Evolutionary conservation across 1,140 invertebrate genomes (phyloP).

Genomic region (Nephotettix cincticeps): DNA sequence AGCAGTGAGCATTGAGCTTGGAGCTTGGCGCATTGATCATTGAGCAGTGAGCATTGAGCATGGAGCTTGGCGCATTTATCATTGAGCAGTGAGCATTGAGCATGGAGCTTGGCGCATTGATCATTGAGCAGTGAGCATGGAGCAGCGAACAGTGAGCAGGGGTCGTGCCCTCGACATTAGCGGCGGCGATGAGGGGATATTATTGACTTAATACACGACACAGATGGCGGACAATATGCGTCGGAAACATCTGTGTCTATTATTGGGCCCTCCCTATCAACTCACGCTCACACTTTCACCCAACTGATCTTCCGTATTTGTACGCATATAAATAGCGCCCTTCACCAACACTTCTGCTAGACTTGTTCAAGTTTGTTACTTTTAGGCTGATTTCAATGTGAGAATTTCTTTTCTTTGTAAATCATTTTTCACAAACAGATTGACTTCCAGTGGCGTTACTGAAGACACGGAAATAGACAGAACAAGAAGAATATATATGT

Average conservation of each 20-base stretch:
- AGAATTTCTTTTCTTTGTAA: no score
- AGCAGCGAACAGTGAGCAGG: not conserved
- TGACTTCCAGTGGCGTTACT: not conserved
- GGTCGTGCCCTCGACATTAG: not conserved
- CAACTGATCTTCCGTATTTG: not conserved
- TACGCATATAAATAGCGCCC: not conserved
- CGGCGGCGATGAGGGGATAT: not conserved
- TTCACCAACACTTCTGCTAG: not conserved
- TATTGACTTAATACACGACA: constrained; percentile 8
- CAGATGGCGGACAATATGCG: constrained; percentile 9
- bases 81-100: not conserved
- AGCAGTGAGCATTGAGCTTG: not conserved
- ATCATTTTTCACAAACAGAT: no score
- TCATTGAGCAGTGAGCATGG: no score
- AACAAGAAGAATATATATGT: no score
- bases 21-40: not conserved
- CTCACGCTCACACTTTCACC: not conserved
- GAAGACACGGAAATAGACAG: not conserved
- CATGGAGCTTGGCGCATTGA: not conserved
- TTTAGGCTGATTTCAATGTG: no score
- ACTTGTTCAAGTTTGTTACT: not conserved
- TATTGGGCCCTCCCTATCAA: not conserved
- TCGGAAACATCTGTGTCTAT: constrained; percentile 5
- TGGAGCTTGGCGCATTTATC: not conserved
- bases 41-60: not conserved